Percentiles rank a stretch among this genome's conserved stretches.
Evolutionary conservation across 2,888 invertebrate genomes (phyloP).

Genomic region (Zonitis immaculata): DNA sequence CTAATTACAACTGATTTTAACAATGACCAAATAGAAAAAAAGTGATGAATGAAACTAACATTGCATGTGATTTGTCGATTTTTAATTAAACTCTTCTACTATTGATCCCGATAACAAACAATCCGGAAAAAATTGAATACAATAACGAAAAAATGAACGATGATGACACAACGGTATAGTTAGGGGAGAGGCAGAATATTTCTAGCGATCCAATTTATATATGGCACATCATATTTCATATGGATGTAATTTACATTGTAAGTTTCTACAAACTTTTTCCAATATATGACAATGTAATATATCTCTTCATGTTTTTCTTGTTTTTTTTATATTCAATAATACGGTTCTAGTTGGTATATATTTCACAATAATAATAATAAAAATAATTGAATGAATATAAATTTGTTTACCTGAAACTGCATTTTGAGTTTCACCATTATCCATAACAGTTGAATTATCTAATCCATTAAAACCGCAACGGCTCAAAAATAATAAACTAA

Average conservation of each 20-base stretch:
- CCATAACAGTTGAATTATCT: conserved; percentile 30
- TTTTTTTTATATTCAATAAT: background rate
- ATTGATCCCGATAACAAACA: too few species aligned
- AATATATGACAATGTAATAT: background rate
- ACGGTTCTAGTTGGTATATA: too few species aligned
- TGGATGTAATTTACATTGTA: background rate
- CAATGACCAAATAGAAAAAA: too few species aligned
- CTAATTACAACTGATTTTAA: too few species aligned
- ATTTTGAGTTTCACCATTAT: conserved; percentile 28
- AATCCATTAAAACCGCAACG: conserved; percentile 51
- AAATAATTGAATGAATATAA: background rate
- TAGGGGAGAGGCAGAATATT: conserved; percentile 1
- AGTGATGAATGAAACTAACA: too few species aligned
- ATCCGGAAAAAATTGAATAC: too few species aligned
- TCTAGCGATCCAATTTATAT: conserved; percentile 4
- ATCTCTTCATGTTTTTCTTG: conserved; percentile 1
- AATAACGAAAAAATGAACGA: background rate
- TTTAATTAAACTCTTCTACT: background rate
- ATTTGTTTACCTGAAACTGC: conserved; percentile 31
- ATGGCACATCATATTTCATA: conserved; percentile 3
- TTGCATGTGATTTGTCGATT: background rate
- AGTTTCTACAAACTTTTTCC: conserved; percentile 2
- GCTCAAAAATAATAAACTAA: conserved; percentile 54
- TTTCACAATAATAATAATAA: too few species aligned
- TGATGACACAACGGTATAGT: background rate